Evolutionary conservation across 2,113 vertebrate genomes (phyloP).

Genomic region (Melanocharis versteri): DNA sequence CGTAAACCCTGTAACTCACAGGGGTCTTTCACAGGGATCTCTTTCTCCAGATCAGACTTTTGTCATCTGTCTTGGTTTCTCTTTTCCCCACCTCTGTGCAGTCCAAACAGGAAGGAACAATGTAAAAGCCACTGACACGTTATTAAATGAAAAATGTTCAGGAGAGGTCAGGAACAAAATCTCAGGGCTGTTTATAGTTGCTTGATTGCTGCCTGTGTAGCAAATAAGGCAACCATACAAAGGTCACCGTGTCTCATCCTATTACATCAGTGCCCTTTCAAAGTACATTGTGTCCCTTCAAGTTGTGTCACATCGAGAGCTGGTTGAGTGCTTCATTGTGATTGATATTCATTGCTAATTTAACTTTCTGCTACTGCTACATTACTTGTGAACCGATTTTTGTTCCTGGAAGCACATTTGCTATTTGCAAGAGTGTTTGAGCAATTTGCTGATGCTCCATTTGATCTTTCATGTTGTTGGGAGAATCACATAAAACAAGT

Average conservation of each 20-base stretch:
- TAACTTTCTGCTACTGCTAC: conserved; percentile 33
- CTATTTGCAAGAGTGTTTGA: not conserved
- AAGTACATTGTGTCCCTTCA: conserved; percentile 64
- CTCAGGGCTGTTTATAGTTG: conserved; percentile 54
- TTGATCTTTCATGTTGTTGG: not conserved
- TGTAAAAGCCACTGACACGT: conserved; percentile 43
- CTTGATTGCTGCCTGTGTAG: conserved; percentile 55
- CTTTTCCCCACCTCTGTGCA: not conserved
- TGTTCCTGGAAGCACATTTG: not conserved
- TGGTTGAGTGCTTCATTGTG: conserved; percentile 43
- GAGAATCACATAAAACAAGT: not conserved
- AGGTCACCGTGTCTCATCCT: conserved; percentile 61
- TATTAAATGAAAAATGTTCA: conserved; percentile 59
- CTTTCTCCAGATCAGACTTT: not conserved
- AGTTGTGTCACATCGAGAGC: conserved; percentile 59
- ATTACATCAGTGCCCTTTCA: conserved; percentile 67
- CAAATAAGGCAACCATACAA: conserved; percentile 58
- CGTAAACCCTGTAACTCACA: not conserved
- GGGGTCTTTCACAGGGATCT: not conserved
- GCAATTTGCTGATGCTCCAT: not conserved
- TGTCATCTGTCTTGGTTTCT: not conserved
- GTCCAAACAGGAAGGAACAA: not conserved
- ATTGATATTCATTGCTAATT: conserved; percentile 61
- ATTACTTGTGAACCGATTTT: not conserved
- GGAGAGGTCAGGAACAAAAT: conserved; percentile 53